These are phyloP conservation scores for Pharmacophagus antenor DNA, from an alignment of 2,888 invertebrate species.

Conservation along the genomic window DNA sequence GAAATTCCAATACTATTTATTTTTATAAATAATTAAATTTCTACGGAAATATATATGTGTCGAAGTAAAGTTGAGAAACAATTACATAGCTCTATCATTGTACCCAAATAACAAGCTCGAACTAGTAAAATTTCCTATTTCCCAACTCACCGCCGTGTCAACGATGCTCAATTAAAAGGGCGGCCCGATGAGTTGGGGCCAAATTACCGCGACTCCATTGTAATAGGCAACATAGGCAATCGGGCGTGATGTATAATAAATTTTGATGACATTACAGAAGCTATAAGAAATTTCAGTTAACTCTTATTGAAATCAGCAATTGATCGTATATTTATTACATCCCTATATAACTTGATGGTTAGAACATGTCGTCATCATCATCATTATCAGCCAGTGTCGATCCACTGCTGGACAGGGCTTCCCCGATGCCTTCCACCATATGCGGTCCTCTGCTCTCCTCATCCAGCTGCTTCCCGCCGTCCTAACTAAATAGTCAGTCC, in stretches of 20 bases:
- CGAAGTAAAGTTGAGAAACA: conserved; percentile 3
- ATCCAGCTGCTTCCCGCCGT: too few species aligned
- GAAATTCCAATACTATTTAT: not conserved
- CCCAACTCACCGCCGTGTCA: conserved; percentile 23
- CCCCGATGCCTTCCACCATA: too few species aligned
- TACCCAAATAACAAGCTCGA: conserved; percentile 16
- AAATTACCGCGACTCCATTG: conserved; percentile 17
- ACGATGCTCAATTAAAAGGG: conserved; percentile 18
- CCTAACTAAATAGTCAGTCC: too few species aligned
- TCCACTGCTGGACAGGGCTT: too few species aligned
- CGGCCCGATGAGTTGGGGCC: conserved; percentile 14
- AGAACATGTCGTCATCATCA: too few species aligned
- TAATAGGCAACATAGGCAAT: conserved; percentile 14
- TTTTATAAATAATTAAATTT: not conserved
- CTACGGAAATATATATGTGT: not conserved
- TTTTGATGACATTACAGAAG: not conserved
- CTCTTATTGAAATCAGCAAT: too few species aligned
- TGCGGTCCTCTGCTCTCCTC: too few species aligned
- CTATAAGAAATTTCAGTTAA: not conserved
- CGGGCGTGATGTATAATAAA: not conserved
- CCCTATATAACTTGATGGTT: too few species aligned
- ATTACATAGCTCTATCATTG: conserved; percentile 9
- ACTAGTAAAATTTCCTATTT: conserved; percentile 27
- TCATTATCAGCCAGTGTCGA: too few species aligned
- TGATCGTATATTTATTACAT: too few species aligned